Percentiles rank a stretch among this genome's conserved stretches.
phyloP scores from a whole-genome alignment of 2,888 invertebrate genomes.

The Meteorus colon region DNA sequence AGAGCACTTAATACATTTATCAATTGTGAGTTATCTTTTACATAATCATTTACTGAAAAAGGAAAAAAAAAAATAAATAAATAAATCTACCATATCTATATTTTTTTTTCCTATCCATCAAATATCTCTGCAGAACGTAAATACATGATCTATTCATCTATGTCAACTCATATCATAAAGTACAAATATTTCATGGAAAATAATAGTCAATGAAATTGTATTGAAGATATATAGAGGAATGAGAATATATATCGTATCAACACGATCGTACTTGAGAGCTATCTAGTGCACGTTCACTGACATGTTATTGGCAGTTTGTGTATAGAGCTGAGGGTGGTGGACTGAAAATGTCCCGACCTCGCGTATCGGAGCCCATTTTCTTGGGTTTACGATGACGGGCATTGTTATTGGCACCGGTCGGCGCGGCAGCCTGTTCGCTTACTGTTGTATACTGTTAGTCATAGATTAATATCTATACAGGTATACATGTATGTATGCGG shows the following conservation, averaged over 20 bases:
- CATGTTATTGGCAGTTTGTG: slow-evolving; percentile 63
- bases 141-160: too few species aligned
- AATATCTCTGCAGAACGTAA: too few species aligned
- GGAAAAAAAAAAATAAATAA: too few species aligned
- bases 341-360: slow-evolving; percentile 58
- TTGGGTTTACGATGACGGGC: slow-evolving; percentile 64
- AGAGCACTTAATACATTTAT: too few species aligned
- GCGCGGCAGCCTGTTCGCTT: slow-evolving; percentile 28
- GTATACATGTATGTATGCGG: background rate
- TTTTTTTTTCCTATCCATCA: too few species aligned
- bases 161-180: background rate
- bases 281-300: slow-evolving; percentile 52
- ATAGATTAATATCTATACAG: background rate
- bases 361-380: slow-evolving; percentile 64
- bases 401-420: slow-evolving; percentile 62
- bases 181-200: background rate
- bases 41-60: background rate
- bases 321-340: slow-evolving; percentile 47
- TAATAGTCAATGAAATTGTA: slow-evolving; percentile 1
- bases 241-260: slow-evolving; percentile 17
- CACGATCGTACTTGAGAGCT: slow-evolving; percentile 30
- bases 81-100: too few species aligned
- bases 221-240: background rate
- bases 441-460: slow-evolving; percentile 5
- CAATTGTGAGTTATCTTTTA: background rate